Evolutionary conservation across 2,888 invertebrate species (phyloP), one percentile per base, ranked within the genome.

Genomic region (Dryobotodes eremita): DNA sequence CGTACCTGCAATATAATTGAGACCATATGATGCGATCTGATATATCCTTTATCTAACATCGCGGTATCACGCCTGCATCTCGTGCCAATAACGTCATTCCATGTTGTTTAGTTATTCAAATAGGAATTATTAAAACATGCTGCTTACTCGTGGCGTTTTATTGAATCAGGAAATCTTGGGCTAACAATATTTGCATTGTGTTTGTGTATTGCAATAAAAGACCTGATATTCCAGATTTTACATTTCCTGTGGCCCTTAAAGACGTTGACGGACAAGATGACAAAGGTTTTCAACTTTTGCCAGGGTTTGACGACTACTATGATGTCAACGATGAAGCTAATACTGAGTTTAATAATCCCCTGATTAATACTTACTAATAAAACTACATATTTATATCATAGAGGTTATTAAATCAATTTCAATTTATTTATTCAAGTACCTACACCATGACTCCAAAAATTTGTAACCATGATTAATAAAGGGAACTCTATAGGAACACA

Each of bases 81-180:
- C 87, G 73, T 86, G 86, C 2, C 55, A 53, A 31, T 57, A 75
- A 36, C 86, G 78, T 86, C 77, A 84, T 71, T 71, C 66, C 70
- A 74, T 36, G 73, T 66, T 64, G 80, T 72, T 36, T 66, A 59
- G 64, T 65, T 82, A 77, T 86, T 75, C 62, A 78, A 68, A 64
- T 73, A 78, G 48, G 78, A 83, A 79, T 86, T 75, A 79, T 78
- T 86, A 50, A 68, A 65, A 61, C 79, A 83, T 71, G 73, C 64
- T 55, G 42, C 13, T 73, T 13, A 68, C 20, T 79, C 73, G 66
- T 84, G 73, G 13, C 48, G n/a, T 20, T 31, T 50, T 81, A 64
- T 65, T 83, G 59, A 62, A 48, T 55, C 31, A 72, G 72, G 64
- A 73, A 84, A 84, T 79, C 69, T 55, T 84, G 26, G 8, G 50